Evolutionary conservation across 2,888 invertebrate species (phyloP).

Genomic region (Sarcophaga caerulescens): DNA sequence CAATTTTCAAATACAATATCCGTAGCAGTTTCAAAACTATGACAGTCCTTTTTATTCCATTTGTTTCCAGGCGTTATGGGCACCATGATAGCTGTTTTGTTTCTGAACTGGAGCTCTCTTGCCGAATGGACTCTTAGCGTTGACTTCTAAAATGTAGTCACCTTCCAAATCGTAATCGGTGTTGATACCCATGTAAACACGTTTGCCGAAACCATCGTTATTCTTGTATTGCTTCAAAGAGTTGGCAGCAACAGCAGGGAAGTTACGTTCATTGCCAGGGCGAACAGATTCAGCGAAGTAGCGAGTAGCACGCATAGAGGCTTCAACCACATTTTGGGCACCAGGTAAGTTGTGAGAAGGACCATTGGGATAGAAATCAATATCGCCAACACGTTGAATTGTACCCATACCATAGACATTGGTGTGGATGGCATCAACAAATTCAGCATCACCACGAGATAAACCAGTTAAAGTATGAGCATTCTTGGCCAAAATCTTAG

Average conservation of each 20-base stretch:
- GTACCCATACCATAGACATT: conserved; percentile 77
- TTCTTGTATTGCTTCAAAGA: conserved; percentile 76
- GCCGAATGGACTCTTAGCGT: conserved; percentile 77
- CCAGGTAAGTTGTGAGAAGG: conserved; percentile 75
- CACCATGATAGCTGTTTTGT: conserved; percentile 72
- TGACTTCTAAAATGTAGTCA: conserved; percentile 78
- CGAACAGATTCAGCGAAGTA: conserved; percentile 79
- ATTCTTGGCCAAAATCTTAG: conserved; percentile 73
- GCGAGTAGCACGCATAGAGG: conserved; percentile 76
- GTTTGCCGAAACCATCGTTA: conserved; percentile 76
- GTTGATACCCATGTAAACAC: conserved; percentile 78
- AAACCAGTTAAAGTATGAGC: conserved; percentile 73
- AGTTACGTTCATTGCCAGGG: conserved; percentile 78
- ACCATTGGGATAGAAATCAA: conserved; percentile 80
- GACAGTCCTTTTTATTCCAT: background rate
- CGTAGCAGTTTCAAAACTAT: background rate
- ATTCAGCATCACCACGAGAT: conserved; percentile 79
- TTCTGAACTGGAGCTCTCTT: conserved; percentile 74
- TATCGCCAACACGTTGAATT: conserved; percentile 74
- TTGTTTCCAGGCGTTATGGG: conserved; percentile 62
- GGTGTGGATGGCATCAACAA: conserved; percentile 80
- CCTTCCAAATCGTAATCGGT: conserved; percentile 75
- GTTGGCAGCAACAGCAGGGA: conserved; percentile 77
- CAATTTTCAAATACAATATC: conserved; percentile 2
- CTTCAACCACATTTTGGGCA: conserved; percentile 76